Evolutionary conservation across 2,888 invertebrate species (phyloP), one percentile per base, ranked within the genome.

Genomic region (Orthonychiurus folsomi): DNA sequence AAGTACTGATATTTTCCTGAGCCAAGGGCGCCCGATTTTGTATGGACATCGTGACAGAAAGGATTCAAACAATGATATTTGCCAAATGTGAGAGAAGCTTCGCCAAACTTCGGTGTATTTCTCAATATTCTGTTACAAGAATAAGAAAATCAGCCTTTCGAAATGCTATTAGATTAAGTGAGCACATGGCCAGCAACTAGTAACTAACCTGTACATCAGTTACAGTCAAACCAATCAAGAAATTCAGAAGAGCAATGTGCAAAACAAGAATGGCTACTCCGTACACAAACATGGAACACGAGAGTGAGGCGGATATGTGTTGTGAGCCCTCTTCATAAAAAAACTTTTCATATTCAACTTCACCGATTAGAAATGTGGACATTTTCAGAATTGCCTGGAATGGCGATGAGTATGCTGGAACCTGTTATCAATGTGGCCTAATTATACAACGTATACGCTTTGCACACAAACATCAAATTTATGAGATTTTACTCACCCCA

Each of bases 201-300:
- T n/a, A n/a, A n/a, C n/a, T 37, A 9, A 59, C 59, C 59, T 52
- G 52, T 12, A 52, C 24, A 20, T 52, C 52, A 5, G 20, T 52
- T 9, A 52, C 52, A 23, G 52, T 52, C 21, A 52, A 23, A n/a
- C 52, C 52, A 52, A 52, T 23, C 5, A 52, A 20, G n/a, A 52
- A 52, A 52, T 52, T 52, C 5, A 52, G 52, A 9, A 52, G 24
- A 12, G 52, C 52, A 52, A 52, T 23, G n/a, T 52, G 52, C 24
- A 52, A 23, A 20, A 52, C 52, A 5, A 52, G n/a, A 52, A 52
- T 52, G 5, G 52, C 52, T 5, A 52, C 9, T 23, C 20, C 52
- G n/a, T 52, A 52, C 12, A 52, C 5, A 52, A 52, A 20, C 52
- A 52, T 52, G 3, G 52, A 21, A 20, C 12, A 9, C 5, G 21